These are phyloP conservation scores for Monarcha castaneiventris DNA, from an alignment of 2,113 vertebrate species.

Conservation along the genomic window DNA sequence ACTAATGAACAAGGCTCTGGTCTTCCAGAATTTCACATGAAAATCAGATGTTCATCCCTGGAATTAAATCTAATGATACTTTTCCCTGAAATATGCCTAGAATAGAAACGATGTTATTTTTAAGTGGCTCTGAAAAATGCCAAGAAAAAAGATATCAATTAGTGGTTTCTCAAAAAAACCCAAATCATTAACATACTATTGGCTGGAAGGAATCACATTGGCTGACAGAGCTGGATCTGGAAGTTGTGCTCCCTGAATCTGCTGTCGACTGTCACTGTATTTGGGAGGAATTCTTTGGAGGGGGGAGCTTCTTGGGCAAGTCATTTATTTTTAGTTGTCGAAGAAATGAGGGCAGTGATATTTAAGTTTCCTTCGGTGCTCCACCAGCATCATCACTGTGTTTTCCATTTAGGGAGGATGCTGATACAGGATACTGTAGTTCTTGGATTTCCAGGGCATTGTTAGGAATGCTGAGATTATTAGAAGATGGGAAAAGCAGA, in stretches of 20 bases:
- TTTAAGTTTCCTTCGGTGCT: background rate
- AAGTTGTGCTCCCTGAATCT: background rate
- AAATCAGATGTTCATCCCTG: background rate
- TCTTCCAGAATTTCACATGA: background rate
- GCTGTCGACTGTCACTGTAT: background rate
- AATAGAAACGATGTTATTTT: background rate
- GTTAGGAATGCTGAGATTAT: background rate
- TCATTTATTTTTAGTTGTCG: background rate
- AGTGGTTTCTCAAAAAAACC: background rate
- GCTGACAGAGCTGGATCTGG: background rate
- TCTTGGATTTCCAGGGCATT: background rate
- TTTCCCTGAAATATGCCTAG: background rate
- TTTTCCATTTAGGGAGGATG: background rate
- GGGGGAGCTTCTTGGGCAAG: background rate
- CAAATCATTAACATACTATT: background rate
- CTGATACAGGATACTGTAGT: background rate
- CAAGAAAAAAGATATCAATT: slow-evolving; percentile 5
- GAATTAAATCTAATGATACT: slow-evolving; percentile 4
- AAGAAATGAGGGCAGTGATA: background rate
- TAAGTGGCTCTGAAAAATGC: background rate
- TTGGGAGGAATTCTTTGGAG: background rate
- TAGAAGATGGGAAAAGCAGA: background rate
- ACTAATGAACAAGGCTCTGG: background rate
- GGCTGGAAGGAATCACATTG: background rate
- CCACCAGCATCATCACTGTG: background rate